These are phyloP conservation scores for Sciurus carolinensis DNA, from an alignment of 2,797 vertebrate species.

Conservation along the genomic window DNA sequence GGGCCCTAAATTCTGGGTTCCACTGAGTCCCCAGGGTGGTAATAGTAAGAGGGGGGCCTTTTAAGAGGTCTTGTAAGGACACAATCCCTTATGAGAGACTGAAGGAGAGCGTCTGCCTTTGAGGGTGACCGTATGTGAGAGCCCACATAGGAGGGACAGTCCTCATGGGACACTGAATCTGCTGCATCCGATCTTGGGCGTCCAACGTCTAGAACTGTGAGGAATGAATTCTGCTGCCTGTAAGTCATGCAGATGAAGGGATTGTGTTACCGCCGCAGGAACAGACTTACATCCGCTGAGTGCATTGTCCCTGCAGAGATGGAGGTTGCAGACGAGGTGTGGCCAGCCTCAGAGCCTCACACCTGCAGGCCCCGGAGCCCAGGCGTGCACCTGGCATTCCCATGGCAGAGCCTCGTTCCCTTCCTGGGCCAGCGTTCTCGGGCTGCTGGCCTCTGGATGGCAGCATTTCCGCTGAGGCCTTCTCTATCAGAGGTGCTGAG, in stretches of 20 bases:
- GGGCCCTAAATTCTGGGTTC: accelerated
- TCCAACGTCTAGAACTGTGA: not conserved
- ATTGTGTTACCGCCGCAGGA: not conserved
- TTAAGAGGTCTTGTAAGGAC: not conserved
- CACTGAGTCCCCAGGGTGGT: not conserved
- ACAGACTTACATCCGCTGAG: not conserved
- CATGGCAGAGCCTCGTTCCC: not conserved
- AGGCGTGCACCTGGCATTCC: accelerated
- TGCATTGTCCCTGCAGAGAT: too few species aligned
- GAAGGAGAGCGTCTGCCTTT: accelerated
- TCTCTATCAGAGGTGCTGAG: not conserved
- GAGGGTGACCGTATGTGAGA: not conserved
- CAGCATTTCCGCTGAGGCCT: accelerated
- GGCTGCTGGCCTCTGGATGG: not conserved
- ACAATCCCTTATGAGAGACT: not conserved
- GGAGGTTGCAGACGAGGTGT: accelerated
- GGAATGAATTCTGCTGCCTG: too few species aligned
- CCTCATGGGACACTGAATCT: not conserved
- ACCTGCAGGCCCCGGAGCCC: not conserved
- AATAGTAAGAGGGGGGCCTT: not conserved
- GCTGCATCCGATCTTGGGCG: not conserved
- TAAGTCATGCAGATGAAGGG: too few species aligned
- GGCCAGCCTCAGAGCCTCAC: accelerated
- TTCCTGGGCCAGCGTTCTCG: not conserved
- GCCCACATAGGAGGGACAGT: accelerated